Conservation (phyloP, 2,113 vertebrate species). For the Barbus barbus region DNA sequence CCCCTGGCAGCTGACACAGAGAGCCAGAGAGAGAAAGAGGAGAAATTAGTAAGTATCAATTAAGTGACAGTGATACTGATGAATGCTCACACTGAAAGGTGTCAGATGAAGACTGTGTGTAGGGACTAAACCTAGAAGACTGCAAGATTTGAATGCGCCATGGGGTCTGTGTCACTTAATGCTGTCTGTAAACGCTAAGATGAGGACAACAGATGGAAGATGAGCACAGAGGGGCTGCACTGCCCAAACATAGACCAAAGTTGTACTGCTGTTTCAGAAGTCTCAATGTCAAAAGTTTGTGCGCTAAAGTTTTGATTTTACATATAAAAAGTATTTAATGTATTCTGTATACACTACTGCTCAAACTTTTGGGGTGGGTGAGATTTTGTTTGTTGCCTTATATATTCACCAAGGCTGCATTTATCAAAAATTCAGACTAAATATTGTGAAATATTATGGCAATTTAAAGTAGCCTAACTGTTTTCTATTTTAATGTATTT, state of each 20-base stretch:
- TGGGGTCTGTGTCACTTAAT: conserved; percentile 57
- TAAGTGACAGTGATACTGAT: conserved; percentile 75
- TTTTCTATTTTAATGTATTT: background rate
- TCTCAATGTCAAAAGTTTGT: background rate
- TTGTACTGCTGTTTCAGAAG: conserved; percentile 4
- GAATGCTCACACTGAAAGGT: conserved; percentile 68
- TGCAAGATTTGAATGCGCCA: conserved; percentile 57
- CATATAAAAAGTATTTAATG: background rate
- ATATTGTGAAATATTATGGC: too few species aligned
- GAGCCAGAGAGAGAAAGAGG: conserved; percentile 74
- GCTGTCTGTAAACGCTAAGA: background rate
- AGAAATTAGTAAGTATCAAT: conserved; percentile 82
- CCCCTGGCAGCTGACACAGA: conserved; percentile 81
- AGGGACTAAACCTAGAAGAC: conserved; percentile 28
- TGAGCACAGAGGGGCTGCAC: conserved; percentile 1
- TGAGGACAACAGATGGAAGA: conserved; percentile 23
- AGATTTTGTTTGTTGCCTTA: too few species aligned
- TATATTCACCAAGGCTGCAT: too few species aligned
- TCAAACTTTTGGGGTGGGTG: too few species aligned
- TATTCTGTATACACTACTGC: too few species aligned
- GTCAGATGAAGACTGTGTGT: conserved; percentile 68
- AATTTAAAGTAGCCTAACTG: too few species aligned
- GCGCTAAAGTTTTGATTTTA: background rate
- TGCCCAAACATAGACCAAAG: background rate
- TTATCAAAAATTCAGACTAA: too few species aligned